Evolutionary conservation across 2,797 vertebrate genomes (phyloP).

Genomic region (Lindbergichthys nudifrons): DNA sequence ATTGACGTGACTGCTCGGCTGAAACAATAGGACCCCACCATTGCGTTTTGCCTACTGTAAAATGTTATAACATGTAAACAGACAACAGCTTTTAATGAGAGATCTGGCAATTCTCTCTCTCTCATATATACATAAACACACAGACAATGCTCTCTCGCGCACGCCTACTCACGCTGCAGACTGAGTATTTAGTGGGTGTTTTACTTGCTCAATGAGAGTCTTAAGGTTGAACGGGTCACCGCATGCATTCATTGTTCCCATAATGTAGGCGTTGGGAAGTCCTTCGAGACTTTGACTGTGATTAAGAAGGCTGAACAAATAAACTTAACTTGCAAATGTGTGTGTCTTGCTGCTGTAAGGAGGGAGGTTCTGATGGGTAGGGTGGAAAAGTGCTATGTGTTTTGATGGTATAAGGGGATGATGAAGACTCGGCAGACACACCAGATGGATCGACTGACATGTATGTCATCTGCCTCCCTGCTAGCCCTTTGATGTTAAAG

Average conservation of each 20-base stretch:
- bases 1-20: constrained; percentile 19
- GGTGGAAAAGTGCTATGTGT: neutral
- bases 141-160: constrained; percentile 10
- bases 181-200: constrained; percentile 51
- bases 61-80: constrained; percentile 35
- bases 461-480: constrained; percentile 19
- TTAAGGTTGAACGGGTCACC: constrained; percentile 45
- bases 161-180: constrained; percentile 39
- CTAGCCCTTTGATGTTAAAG: neutral
- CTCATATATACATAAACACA: neutral
- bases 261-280: constrained; percentile 44
- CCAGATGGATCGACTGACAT: constrained; percentile 27
- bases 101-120: neutral
- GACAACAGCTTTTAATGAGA: constrained; percentile 29
- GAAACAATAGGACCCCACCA: neutral
- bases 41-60: constrained; percentile 7
- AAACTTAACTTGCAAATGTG: constrained; percentile 40
- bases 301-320: constrained; percentile 34
- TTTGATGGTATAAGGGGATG: constrained; percentile 25
- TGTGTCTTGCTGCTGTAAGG: constrained; percentile 11
- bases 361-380: constrained; percentile 4
- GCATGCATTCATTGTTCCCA: constrained; percentile 51
- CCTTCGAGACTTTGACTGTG: constrained; percentile 45
- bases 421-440: constrained; percentile 25
- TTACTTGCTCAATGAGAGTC: constrained; percentile 51